Evolutionary conservation across 2,113 vertebrate species (phyloP), one percentile per base, ranked within the genome.

Genomic region (Scortum barcoo): DNA sequence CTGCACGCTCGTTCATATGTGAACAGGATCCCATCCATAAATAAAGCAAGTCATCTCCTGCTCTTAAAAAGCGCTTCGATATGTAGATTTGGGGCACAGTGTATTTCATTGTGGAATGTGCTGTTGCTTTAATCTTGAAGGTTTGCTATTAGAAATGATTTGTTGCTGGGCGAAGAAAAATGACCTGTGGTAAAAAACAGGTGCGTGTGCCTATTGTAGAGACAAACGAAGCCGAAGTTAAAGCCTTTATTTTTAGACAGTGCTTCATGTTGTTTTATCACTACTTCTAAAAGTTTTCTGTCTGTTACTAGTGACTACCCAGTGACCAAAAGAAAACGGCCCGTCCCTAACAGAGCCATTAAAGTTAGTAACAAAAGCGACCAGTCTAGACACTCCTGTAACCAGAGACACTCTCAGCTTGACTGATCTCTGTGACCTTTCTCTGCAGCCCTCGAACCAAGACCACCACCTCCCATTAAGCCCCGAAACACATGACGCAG

Each of bases 341-440:
- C 24, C 36, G 56, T 17, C 40, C 30, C 48, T 62, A 58, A 56
- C 46, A 46, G 30, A 36, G 19, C 50, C 62, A 57, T 60, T 68
- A 30, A 30, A 75, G 70, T 40, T 20, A 26, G 33, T 19, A 84
- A 68, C 30, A 62, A 4, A 19, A 54, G 57, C n/a, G 68, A 44
- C 51, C 48, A 26, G 40, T 83, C 81, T 80, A 74, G 78, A 89
- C 84, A 20, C 63, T 3, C 1, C 33, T 83, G 81, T 57, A 89
- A 87, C 33, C 57, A 26, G 76, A 89, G 76, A 81, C n/a, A 46
- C 19, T 51, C 26, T 3, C 40, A 63, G 50, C 13, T 48, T 58
- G 26, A 63, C 36, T 48, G 62, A 56, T 72, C 42, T 76, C 69
- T 30, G 65, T 76, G 82, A 90, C 86, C 86, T 83, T 66, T 68